phyloP scores from a whole-genome alignment of 1,140 invertebrate genomes.

The Cyclina sinensis region DNA sequence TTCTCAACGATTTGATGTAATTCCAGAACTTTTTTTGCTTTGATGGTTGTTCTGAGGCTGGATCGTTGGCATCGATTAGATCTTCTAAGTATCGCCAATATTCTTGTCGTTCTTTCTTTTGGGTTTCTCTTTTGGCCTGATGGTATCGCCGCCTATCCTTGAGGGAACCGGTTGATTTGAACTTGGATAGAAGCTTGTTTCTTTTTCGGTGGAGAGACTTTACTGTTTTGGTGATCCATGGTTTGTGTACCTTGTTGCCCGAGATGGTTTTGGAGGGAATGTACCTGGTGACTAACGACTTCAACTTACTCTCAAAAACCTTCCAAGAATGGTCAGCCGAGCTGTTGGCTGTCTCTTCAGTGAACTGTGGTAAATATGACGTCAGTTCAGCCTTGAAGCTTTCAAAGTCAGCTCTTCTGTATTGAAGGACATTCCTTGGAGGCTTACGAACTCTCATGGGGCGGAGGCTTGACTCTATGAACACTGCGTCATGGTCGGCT shows the following conservation, averaged over 20 bases:
- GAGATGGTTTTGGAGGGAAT: not conserved
- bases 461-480: conserved; percentile 20
- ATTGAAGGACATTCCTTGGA: not conserved
- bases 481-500: conserved; percentile 32
- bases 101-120: not conserved
- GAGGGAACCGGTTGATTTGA: not conserved
- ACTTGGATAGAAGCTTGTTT: not conserved
- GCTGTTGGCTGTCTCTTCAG: not conserved
- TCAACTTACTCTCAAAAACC: not conserved
- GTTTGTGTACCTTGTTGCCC: not conserved
- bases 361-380: no score
- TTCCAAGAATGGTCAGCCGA: not conserved
- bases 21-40: conserved; percentile 41
- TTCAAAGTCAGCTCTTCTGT: not conserved
- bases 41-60: not conserved
- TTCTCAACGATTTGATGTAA: conserved; percentile 39
- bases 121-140: not conserved
- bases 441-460: not conserved
- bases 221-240: conserved; percentile 21
- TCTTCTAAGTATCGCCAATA: conserved; percentile 29
- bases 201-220: not conserved
- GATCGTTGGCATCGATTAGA: conserved; percentile 4
- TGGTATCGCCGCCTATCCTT: not conserved
- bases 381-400: not conserved
- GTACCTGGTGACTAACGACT: not conserved